Evolutionary conservation across 2,888 invertebrate genomes (phyloP).

Genomic region (Herminia tarsipennalis): DNA sequence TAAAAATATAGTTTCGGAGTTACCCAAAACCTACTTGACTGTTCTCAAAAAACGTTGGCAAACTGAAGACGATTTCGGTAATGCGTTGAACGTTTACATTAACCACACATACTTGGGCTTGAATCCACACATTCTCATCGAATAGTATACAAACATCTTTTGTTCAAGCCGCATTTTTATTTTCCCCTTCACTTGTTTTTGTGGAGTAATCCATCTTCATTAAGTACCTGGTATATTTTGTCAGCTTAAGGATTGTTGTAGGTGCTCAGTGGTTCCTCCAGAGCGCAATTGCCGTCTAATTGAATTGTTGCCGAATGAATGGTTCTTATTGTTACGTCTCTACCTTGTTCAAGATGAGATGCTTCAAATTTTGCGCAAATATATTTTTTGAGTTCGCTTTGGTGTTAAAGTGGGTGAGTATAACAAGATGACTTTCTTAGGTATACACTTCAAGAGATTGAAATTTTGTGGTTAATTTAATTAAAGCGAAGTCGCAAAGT

Average conservation of each 20-base stretch:
- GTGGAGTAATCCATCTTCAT: slow-evolving; percentile 62
- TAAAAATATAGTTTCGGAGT: background rate
- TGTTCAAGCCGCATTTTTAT: slow-evolving; percentile 32
- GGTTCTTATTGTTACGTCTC: slow-evolving; percentile 32
- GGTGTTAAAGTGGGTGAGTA: slow-evolving; percentile 1
- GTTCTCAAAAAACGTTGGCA: slow-evolving; percentile 7
- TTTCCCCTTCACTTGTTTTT: slow-evolving; percentile 48
- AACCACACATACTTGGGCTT: background rate
- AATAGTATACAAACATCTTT: slow-evolving; percentile 24
- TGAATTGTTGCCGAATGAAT: slow-evolving; percentile 58
- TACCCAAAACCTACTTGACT: slow-evolving; percentile 6
- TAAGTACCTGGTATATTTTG: slow-evolving; percentile 54
- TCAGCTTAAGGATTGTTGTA: slow-evolving; percentile 47
- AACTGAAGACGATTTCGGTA: slow-evolving; percentile 8
- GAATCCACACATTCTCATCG: slow-evolving; percentile 5
- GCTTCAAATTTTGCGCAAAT: slow-evolving; percentile 11
- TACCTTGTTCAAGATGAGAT: slow-evolving; percentile 11
- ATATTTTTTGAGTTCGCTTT: slow-evolving; percentile 8
- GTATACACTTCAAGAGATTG: no score
- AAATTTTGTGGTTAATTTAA: no score
- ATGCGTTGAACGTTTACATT: slow-evolving; percentile 27
- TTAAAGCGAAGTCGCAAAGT: no score
- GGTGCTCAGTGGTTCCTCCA: slow-evolving; percentile 30
- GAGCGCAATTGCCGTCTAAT: slow-evolving; percentile 54
- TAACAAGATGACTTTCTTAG: no score